Base-by-base conservation (phyloP, 2,888 invertebrate genomes). In the Yponomeuta sedellus region DNA sequence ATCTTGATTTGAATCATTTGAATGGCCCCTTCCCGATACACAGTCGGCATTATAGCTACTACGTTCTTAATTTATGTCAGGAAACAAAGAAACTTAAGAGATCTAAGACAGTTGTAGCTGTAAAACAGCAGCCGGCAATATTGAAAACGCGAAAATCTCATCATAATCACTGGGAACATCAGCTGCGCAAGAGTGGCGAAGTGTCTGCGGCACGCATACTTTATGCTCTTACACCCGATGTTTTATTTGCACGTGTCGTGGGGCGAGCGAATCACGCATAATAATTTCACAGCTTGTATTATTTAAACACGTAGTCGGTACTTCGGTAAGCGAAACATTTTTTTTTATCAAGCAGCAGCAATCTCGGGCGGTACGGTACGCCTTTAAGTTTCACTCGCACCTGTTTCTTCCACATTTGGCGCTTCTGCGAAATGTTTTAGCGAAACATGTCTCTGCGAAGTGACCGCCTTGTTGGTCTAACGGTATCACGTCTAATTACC, bases 1-100 rank as follows among this genome's bases (percentile, higher is more conserved):
- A 52, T 52, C 44, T 52, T 52, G 44, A 52, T 52, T 52, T 52
- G 44, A 16, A 52, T 52, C 44, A 52, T 52, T 52, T 52, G 44
- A 52, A 16, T 52, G 3, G 44, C 44, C 44, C 34, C 16, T 52
- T 52, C 44, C 44, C 16, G 44, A 52, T 52, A 52, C 16, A 52
- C 44, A 52, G 44, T 12, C 44, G 44, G 44, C 12, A 4, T 16
- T 16, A 16, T 16, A 52, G 34, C 6, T 6, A 12, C 16, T 16
- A 12, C 44, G 44, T n/a, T n/a, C 44, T 16, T 5, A 52, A 4
- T 5, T 34, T 34, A 34, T 52, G 1, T 8, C 34, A 34, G 34
- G 34, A 34, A 34, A 34, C 34, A 34, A 34, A 34, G 6, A 34
- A 34, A 34, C 8, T 34, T 5, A 34, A 34, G 8, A 8, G 34